Base-by-base conservation (phyloP, 2,113 vertebrate genomes). In the Callaeas wilsoni region DNA sequence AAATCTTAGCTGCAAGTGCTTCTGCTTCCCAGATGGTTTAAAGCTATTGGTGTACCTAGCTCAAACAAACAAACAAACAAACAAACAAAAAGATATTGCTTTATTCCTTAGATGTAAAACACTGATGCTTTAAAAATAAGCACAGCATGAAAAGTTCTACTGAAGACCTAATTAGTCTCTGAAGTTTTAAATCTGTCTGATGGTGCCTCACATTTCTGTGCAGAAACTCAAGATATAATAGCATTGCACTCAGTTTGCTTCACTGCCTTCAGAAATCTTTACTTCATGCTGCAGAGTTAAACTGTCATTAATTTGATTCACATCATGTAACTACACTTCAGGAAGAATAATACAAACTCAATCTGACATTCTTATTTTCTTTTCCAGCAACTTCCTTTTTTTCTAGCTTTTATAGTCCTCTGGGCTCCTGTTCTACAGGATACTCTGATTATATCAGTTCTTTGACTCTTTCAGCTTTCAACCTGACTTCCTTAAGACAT, bases 251-350 rank as follows among this genome's bases (percentile, higher is more conserved):
- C 39, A 26, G 18, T 78, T 90, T 78, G 65, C 56, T 84, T 93
- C n/a, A 53, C 6, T 84, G 68, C 56, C 59, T 89, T 92, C 74
- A 95, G 77, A 93, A 84, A 84, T 64, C 44, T 82, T 33, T 75
- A 87, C 65, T 91, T 94, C 70, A 71, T 53, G 22, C 53, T 90
- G 69, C 74, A 93, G 84, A 76, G 19, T 85, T 85, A 85, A 96
- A 65, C 25, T 65, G 46, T 35, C 59, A 65, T 87, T 94, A 92
- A 84, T 75, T 91, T 87, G 29, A 35, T 84, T 94, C 81, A 84
- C 41, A 79, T 57, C 77, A 84, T 56, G 68, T 64, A 87, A 73
- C 62, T 62, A 9, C 21, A 62, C 52, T 73, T 84, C 19, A 46
- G 46, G 56, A 92, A 92, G 42, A 94, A 55, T 80, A 94, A 92